Percentiles rank a stretch among this genome's conserved stretches.
These are phyloP conservation scores for Cheumatopsyche charites DNA, from an alignment of 1,140 invertebrate species.

Conservation along the genomic window DNA sequence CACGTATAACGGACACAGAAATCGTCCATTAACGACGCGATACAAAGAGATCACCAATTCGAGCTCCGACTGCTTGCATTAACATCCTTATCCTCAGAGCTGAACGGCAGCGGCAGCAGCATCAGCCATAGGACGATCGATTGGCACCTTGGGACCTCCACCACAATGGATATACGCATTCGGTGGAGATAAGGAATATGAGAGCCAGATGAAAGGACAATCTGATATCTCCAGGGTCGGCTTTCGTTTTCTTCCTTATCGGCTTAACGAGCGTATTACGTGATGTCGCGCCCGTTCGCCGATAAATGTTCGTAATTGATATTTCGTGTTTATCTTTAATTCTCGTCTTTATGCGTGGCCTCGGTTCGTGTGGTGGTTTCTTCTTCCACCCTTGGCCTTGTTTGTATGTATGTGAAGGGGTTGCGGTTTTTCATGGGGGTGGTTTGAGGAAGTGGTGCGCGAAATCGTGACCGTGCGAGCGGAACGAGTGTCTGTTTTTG, in stretches of 20 bases:
- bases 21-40: too few relatives aligned
- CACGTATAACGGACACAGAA: too few relatives aligned
- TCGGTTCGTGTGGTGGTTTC: too few relatives aligned
- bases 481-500: too few relatives aligned
- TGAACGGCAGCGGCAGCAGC: neutral
- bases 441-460: too few relatives aligned
- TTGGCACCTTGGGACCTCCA: constrained; percentile 17
- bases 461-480: too few relatives aligned
- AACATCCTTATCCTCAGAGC: constrained; percentile 13
- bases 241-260: constrained; percentile 15
- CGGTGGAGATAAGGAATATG: constrained; percentile 28
- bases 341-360: too few relatives aligned
- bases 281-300: neutral
- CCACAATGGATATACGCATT: constrained; percentile 22
- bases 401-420: too few relatives aligned
- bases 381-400: too few relatives aligned
- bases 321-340: neutral
- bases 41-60: too few relatives aligned
- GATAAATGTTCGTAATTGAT: constrained; percentile 21
- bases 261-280: constrained; percentile 19
- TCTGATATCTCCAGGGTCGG: constrained; percentile 8
- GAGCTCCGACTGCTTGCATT: neutral
- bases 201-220: constrained; percentile 32
- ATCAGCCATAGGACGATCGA: constrained; percentile 1
- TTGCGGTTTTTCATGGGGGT: too few relatives aligned